phyloP scores from a whole-genome alignment of 2,113 vertebrate genomes.

The Heterochromis multidens region DNA sequence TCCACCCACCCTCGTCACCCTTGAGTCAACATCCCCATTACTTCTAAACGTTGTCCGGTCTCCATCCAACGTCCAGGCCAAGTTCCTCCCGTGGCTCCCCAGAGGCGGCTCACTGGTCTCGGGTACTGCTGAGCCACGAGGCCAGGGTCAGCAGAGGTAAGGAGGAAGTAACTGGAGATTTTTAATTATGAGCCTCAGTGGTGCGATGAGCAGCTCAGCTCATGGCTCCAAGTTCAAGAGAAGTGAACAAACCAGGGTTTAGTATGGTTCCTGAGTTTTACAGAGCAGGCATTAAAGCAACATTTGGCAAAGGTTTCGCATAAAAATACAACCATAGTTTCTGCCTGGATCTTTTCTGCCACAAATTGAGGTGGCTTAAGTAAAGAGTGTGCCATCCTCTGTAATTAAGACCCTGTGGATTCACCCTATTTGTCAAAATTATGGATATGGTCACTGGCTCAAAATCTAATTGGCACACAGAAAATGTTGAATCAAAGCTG shows the following conservation, averaged over 20 bases:
- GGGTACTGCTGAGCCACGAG: constrained; percentile 18
- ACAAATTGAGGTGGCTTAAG: constrained; percentile 44
- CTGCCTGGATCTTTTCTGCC: constrained; percentile 13
- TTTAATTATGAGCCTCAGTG: constrained; percentile 65
- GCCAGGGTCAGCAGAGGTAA: constrained; percentile 52
- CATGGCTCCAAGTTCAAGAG: constrained; percentile 25
- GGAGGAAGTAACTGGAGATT: constrained; percentile 58
- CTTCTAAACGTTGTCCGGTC: constrained; percentile 44
- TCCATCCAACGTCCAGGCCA: constrained; percentile 39
- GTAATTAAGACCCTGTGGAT: constrained; percentile 54
- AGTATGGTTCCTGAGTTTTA: constrained; percentile 39
- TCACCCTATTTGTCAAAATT: constrained; percentile 36
- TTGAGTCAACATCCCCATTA: constrained; percentile 61
- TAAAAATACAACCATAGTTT: constrained; percentile 43
- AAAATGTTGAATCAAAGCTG: constrained; percentile 4
- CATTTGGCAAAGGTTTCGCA: constrained; percentile 28
- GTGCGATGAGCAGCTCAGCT: constrained; percentile 54
- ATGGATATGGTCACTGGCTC: constrained; percentile 26
- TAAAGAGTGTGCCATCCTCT: constrained; percentile 34
- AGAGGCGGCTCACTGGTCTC: constrained; percentile 39
- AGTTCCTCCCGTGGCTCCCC: constrained; percentile 54
- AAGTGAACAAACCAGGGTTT: constrained; percentile 24
- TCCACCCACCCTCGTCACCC: constrained; percentile 41
- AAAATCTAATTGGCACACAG: constrained; percentile 15
- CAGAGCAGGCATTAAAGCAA: constrained; percentile 32